Conservation (phyloP, 2,888 invertebrate genomes). For the Cataglyphis rosenhaueri region DNA sequence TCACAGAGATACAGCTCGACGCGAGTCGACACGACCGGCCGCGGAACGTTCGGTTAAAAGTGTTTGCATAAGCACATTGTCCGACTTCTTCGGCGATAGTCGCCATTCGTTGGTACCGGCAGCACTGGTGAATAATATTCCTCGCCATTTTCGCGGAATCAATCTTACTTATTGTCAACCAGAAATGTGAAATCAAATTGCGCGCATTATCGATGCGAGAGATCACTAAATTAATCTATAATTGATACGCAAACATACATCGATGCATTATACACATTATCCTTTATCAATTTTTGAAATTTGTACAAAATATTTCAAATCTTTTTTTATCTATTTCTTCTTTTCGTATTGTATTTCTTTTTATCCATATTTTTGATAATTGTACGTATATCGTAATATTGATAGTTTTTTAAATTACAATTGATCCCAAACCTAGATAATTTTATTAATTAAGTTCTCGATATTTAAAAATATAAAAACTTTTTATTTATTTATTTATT, state of each 20-base stretch:
- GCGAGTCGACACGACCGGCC: constrained; percentile 64
- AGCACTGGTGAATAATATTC: constrained; percentile 49
- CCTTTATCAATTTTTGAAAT: background rate
- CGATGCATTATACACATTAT: background rate
- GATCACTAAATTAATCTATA: constrained; percentile 17
- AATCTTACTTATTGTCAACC: background rate
- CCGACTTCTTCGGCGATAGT: constrained; percentile 71
- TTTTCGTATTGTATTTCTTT: background rate
- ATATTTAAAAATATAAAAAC: background rate
- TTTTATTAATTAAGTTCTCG: background rate
- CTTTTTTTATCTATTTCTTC: background rate
- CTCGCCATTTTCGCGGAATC: constrained; percentile 48
- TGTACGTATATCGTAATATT: background rate
- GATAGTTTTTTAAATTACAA: background rate
- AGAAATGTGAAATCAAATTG: constrained; percentile 22
- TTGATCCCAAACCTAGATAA: background rate
- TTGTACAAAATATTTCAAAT: background rate
- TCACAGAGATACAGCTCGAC: constrained; percentile 69
- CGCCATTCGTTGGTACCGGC: constrained; percentile 65
- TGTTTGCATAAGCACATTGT: constrained; percentile 77
- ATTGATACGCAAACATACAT: background rate
- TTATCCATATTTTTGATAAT: background rate
- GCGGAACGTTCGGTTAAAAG: constrained; percentile 78
- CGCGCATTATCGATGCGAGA: background rate
- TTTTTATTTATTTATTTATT: constrained; percentile 26